Percentiles rank a stretch among this genome's conserved stretches.
phyloP scores from a whole-genome alignment of 2,888 invertebrate species.

The Pristionchus japonicus region DNA sequence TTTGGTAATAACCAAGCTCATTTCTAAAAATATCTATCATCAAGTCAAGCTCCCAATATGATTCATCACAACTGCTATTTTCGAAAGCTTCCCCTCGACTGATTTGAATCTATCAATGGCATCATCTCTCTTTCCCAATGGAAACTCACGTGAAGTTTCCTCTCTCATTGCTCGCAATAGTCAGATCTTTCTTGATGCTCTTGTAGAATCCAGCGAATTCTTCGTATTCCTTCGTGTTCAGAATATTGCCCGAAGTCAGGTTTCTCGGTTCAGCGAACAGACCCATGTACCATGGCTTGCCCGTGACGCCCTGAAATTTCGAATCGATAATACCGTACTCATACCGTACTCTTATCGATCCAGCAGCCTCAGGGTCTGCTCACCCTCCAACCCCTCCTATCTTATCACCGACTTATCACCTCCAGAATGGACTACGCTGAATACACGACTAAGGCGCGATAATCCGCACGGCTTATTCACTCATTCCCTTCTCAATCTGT shows the following conservation, averaged over 20 bases:
- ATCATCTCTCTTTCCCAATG: background rate
- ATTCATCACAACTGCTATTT: background rate
- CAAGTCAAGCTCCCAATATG: background rate
- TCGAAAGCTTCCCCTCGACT: background rate
- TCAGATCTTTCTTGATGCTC: conserved; percentile 38
- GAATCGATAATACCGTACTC: too few relatives aligned
- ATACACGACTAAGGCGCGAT: background rate
- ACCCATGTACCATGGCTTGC: conserved; percentile 64
- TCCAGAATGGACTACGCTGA: background rate
- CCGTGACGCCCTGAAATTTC: conserved; percentile 45
- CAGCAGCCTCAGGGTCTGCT: background rate
- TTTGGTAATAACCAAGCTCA: background rate
- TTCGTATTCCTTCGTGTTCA: conserved; percentile 50
- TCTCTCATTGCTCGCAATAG: conserved; percentile 1
- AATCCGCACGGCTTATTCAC: background rate
- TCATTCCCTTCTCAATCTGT: background rate
- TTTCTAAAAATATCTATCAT: background rate
- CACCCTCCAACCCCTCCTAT: background rate
- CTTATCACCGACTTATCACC: background rate
- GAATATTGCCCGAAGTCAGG: conserved; percentile 47
- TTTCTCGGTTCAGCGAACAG: conserved; percentile 57
- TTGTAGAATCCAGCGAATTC: conserved; percentile 58
- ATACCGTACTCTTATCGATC: background rate
- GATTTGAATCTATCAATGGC: background rate
- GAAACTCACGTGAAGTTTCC: conserved; percentile 42